phyloP scores from a whole-genome alignment of 2,888 invertebrate species.

The Xestia rhomboidea region DNA sequence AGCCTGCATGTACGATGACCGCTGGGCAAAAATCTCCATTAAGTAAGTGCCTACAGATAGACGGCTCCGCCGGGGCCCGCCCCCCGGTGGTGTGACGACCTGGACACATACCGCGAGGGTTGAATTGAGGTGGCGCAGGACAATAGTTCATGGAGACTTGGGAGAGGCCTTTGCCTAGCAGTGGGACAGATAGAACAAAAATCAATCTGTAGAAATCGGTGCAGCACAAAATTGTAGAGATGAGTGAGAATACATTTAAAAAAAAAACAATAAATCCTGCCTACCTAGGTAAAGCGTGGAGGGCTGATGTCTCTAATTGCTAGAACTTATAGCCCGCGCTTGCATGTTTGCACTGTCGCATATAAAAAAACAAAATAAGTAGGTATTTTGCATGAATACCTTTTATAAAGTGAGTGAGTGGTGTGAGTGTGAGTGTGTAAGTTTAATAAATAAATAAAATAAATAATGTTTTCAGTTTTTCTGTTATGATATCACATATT shows the following conservation, averaged over 20 bases:
- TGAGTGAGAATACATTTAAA: neutral
- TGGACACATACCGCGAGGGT: neutral
- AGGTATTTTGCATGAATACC: neutral
- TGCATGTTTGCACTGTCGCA: neutral
- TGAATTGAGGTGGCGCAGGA: neutral
- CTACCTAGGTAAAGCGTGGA: neutral
- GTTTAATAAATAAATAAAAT: too few relatives aligned
- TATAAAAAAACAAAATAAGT: neutral
- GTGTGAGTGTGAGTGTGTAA: too few relatives aligned
- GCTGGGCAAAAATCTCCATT: neutral
- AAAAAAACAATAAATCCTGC: neutral
- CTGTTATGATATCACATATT: neutral
- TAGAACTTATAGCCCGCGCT: neutral
- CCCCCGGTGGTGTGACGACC: neutral
- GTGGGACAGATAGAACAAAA: neutral
- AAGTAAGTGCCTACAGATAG: neutral
- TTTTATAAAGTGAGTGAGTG: too few relatives aligned
- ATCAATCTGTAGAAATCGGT: neutral
- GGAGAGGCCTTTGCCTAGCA: neutral
- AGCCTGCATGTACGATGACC: neutral
- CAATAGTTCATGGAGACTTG: neutral
- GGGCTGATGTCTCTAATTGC: neutral
- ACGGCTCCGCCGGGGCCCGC: neutral
- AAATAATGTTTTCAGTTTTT: neutral
- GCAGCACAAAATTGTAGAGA: neutral